These are phyloP conservation scores for Eleutherodactylus coqui DNA, from an alignment of 2,797 vertebrate species.

Conservation along the genomic window DNA sequence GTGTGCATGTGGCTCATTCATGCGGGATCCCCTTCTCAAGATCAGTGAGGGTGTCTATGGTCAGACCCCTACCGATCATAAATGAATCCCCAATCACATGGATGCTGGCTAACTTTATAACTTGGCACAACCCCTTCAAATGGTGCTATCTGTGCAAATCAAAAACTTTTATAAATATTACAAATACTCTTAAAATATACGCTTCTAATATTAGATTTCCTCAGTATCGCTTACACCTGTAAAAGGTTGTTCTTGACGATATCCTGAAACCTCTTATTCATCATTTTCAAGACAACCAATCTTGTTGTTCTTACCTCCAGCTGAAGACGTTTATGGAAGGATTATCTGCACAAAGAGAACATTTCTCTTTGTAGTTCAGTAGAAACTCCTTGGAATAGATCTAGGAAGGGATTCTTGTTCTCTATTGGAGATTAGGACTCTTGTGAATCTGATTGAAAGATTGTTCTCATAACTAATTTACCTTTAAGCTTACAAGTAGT, in stretches of 20 bases:
- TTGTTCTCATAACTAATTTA: slow-evolving; percentile 48
- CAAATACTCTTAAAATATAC: background rate
- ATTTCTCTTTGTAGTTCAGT: slow-evolving; percentile 40
- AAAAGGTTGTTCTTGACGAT: slow-evolving; percentile 31
- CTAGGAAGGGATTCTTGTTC: slow-evolving; percentile 38
- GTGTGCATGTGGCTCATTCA: too few relatives aligned
- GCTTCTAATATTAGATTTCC: slow-evolving; percentile 8
- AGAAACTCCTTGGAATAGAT: slow-evolving; percentile 35
- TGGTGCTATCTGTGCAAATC: background rate
- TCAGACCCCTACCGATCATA: too few relatives aligned
- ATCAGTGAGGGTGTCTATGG: too few relatives aligned
- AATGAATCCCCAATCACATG: too few relatives aligned
- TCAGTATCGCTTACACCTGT: slow-evolving; percentile 41
- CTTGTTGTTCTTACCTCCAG: slow-evolving; percentile 17
- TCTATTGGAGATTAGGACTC: background rate
- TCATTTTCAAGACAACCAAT: slow-evolving; percentile 42
- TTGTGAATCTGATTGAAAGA: slow-evolving; percentile 46
- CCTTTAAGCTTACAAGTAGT: slow-evolving; percentile 11
- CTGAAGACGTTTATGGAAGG: slow-evolving; percentile 52
- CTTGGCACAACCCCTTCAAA: too few relatives aligned
- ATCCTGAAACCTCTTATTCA: slow-evolving; percentile 49
- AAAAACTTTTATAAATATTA: background rate
- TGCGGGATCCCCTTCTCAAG: too few relatives aligned
- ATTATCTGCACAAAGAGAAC: slow-evolving; percentile 48
- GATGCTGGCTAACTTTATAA: too few relatives aligned